Evolutionary conservation across 2,797 vertebrate species (phyloP).

Genomic region (Tolypeutes matacus): DNA sequence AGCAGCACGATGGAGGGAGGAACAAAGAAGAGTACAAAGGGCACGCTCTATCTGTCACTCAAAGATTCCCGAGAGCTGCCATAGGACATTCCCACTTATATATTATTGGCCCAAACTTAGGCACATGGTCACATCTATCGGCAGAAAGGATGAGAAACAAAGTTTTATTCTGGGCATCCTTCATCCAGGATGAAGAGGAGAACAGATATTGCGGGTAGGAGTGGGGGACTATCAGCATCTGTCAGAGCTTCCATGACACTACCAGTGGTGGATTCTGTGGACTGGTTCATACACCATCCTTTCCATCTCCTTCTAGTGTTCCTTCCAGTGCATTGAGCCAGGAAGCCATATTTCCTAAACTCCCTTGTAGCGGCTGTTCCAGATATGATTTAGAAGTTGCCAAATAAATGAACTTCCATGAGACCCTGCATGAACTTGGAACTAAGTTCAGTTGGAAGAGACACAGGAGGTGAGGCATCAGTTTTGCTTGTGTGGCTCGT

Average conservation of each 20-base stretch:
- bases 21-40: not conserved
- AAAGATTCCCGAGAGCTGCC: not conserved
- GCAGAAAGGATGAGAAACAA: not conserved
- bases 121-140: not conserved
- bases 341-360: slow-evolving; percentile 12
- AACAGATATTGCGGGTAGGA: not conserved
- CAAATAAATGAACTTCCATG: not conserved
- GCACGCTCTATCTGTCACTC: not conserved
- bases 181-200: not conserved
- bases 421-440: not conserved
- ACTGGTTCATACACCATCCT: not conserved
- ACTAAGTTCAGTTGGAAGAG: not conserved
- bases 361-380: not conserved
- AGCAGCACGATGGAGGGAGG: not conserved
- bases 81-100: not conserved
- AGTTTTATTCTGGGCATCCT: not conserved
- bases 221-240: not conserved
- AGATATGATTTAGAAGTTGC: slow-evolving; percentile 11
- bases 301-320: not conserved
- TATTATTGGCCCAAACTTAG: not conserved
- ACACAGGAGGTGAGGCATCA: not conserved
- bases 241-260: not conserved
- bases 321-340: not conserved
- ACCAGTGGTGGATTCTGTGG: not conserved
- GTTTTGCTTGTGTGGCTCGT: not conserved